phyloP scores from a whole-genome alignment of 23 tunicate genomes.

The Diplosoma virens region DNA sequence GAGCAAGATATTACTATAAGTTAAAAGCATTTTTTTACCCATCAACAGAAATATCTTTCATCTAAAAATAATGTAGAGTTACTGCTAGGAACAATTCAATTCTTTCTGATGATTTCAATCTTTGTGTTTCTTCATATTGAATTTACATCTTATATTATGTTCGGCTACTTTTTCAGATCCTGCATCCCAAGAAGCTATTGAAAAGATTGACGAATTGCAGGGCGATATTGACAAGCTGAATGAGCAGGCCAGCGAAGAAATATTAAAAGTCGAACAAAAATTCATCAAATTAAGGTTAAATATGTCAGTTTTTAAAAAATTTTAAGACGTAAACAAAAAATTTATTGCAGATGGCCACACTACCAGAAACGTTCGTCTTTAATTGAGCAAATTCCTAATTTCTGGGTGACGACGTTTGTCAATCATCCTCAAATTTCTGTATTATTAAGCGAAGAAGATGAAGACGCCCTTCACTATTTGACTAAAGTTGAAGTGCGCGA shows the following conservation, averaged over 20 bases:
- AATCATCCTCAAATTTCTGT: slow-evolving; percentile 96
- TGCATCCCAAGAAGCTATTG: slow-evolving; percentile 80
- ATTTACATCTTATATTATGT: too few species aligned
- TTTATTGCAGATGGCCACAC: slow-evolving; percentile 66
- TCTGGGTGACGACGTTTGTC: slow-evolving; percentile 89
- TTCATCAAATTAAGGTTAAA: slow-evolving; percentile 71
- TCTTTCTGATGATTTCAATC: too few species aligned
- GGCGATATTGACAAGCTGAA: slow-evolving; percentile 72
- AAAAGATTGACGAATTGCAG: slow-evolving; percentile 84
- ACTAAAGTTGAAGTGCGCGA: slow-evolving; percentile 81
- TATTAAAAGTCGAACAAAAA: slow-evolving; percentile 88
- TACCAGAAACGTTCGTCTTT: slow-evolving; percentile 58
- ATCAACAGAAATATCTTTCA: too few species aligned
- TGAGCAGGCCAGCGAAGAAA: slow-evolving; percentile 93
- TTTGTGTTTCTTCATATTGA: too few species aligned
- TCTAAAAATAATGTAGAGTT: too few species aligned
- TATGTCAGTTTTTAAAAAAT: too few species aligned
- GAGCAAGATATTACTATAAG: too few species aligned
- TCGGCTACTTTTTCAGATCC: slow-evolving; percentile 25
- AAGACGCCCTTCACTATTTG: slow-evolving; percentile 70
- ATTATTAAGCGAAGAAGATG: slow-evolving; percentile 81
- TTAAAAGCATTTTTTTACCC: too few species aligned
- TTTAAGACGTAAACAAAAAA: too few species aligned
- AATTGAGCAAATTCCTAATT: slow-evolving; percentile 86
- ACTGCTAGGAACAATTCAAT: too few species aligned